A percentile compares a stretch with the other conserved stretches of the same genome.
These are phyloP conservation scores for Cylas formicarius DNA, from an alignment of 1,140 invertebrate genomes.

Conservation along the genomic window DNA sequence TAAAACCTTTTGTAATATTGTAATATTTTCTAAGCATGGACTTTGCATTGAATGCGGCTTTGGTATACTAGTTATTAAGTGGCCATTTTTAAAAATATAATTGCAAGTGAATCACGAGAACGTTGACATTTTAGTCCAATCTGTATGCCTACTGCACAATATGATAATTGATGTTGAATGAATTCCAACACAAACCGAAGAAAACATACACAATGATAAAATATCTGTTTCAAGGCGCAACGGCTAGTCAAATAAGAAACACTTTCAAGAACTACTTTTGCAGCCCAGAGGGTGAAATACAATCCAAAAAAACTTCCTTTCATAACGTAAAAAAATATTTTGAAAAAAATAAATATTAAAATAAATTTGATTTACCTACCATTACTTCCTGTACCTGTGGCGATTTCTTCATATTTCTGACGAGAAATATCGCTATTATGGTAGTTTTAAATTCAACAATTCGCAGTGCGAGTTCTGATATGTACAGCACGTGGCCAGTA, in stretches of 20 bases:
- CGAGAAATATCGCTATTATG: slow-evolving; percentile 1
- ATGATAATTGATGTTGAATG: slow-evolving; percentile 13
- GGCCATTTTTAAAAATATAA: slow-evolving; percentile 26
- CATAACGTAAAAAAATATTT: background rate
- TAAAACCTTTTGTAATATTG: slow-evolving; percentile 30
- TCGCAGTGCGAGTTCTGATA: slow-evolving; percentile 5
- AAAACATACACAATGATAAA: slow-evolving; percentile 1
- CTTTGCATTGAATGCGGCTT: slow-evolving; percentile 16
- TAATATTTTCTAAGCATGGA: slow-evolving; percentile 38
- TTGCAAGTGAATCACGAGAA: slow-evolving; percentile 17
- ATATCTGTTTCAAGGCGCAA: background rate
- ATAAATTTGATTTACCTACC: slow-evolving; percentile 6
- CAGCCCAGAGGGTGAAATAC: background rate
- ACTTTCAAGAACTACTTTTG: slow-evolving; percentile 10
- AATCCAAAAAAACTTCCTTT: slow-evolving; percentile 3
- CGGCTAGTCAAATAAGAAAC: slow-evolving; percentile 6
- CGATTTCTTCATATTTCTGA: slow-evolving; percentile 1
- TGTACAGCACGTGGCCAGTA: too few relatives aligned
- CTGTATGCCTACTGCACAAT: slow-evolving; percentile 16
- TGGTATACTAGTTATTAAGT: slow-evolving; percentile 31
- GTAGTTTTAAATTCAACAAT: slow-evolving; percentile 1
- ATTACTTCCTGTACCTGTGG: slow-evolving; percentile 1
- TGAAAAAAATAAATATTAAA: background rate
- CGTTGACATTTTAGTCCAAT: slow-evolving; percentile 18
- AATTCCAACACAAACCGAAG: background rate